A percentile compares a stretch with the other conserved stretches of the same genome.
Conservation (phyloP, 2,113 vertebrate genomes). For the Amphilophus citrinellus region DNA sequence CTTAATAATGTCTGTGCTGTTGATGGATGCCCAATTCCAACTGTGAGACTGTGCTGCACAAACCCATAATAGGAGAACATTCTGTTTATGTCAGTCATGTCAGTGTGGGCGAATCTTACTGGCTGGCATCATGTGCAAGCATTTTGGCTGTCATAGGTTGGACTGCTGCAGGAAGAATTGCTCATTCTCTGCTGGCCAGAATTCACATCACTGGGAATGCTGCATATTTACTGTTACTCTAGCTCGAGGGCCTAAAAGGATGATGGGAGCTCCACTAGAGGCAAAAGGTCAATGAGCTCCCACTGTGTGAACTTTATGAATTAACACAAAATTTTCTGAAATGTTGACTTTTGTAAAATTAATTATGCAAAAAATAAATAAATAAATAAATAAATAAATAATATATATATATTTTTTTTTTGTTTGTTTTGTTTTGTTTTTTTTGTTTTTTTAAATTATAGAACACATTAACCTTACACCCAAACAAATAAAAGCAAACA, state of each 20-base stretch:
- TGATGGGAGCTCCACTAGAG: background rate
- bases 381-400: background rate
- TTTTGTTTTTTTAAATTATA: too few species aligned
- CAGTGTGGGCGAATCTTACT: slow-evolving; percentile 35
- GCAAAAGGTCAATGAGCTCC: background rate
- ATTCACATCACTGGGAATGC: slow-evolving; percentile 25
- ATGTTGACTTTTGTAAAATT: background rate
- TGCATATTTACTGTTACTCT: slow-evolving; percentile 22
- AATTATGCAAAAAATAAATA: background rate
- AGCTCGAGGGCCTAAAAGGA: background rate
- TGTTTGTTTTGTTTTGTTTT: too few species aligned
- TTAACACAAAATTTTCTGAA: background rate
- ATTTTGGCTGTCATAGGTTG: slow-evolving; percentile 43
- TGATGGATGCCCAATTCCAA: slow-evolving; percentile 32
- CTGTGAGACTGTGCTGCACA: slow-evolving; percentile 29
- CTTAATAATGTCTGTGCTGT: slow-evolving; percentile 12
- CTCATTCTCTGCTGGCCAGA: background rate
- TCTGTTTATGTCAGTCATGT: slow-evolving; percentile 39
- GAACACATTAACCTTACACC: too few species aligned
- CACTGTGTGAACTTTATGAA: background rate
- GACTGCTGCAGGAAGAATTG: slow-evolving; percentile 17
- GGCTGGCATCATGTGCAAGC: slow-evolving; percentile 22
- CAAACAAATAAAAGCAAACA: too few species aligned
- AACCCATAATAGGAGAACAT: slow-evolving; percentile 40
- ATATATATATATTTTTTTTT: too few species aligned